Base-by-base conservation (phyloP, 2,797 vertebrate species). In the Pelobates cultripes region DNA sequence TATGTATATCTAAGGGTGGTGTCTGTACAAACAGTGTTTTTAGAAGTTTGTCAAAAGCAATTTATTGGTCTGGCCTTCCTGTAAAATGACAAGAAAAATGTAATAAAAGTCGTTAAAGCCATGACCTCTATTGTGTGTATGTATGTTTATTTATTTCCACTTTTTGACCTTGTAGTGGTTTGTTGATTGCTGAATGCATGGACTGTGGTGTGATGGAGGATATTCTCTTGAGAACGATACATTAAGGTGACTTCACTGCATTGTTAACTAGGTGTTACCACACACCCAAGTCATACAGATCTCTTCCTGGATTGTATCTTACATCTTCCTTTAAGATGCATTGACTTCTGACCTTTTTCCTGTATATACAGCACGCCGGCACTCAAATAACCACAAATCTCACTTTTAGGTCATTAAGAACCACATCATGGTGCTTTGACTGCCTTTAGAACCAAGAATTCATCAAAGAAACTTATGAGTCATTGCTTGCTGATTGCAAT, bases 221-320 rank as follows among this genome's bases (percentile, higher is more conserved):
- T 57, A 57, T 15, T 57, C 8, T 57, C 61, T 64, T 40, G n/a
- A 10, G 61, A 64, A 64, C 4, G 17, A 14, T 64, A 40, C 61
- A 64, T 64, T 64, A 64, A 64, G 40, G 61, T 40, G 61, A 40
- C 61, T 57, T 57, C 9, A 41, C 28, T 3, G 61, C n/a, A 64
- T 40, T 44, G 68, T 45, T 70, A 45, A 70, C 67, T 42, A 69
- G 67, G 40, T 69, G 41, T 15, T 69, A 43, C 67, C 43, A 15
- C 43, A n/a, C 43, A 43, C 8, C 68, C 43, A 15, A 68, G n/a
- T 43, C 40, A 41, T 68, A 8, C 40, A 8, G 66, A 12, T 68
- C 55, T 57, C 55, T 57, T 57, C 55, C 55, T 57, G 55, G 9
- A 57, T 57, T 57, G 2, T 57, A 57, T 57, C 14, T 57, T 14